phyloP scores from a whole-genome alignment of 2,797 vertebrate genomes.

The Cetoscarus ocellatus region DNA sequence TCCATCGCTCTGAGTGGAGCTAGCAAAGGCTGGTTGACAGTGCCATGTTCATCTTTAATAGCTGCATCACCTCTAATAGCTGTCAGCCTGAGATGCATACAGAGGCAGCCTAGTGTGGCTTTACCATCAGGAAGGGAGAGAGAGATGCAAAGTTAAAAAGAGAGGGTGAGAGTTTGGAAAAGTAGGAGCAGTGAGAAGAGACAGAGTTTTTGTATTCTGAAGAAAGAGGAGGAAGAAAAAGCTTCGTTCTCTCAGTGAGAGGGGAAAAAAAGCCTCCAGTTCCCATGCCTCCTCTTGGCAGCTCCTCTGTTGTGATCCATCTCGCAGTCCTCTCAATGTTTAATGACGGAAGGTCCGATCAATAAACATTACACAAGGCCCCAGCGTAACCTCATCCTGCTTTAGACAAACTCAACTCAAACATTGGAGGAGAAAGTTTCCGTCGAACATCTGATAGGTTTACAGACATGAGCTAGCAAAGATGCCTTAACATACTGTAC shows the following conservation, averaged over 20 bases:
- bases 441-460: slow-evolving; percentile 56
- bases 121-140: slow-evolving; percentile 5
- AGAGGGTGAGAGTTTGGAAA: slow-evolving; percentile 3
- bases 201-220: background rate
- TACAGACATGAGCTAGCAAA: slow-evolving; percentile 25
- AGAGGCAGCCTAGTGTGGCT: slow-evolving; percentile 29
- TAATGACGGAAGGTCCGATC: slow-evolving; percentile 77
- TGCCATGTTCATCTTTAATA: slow-evolving; percentile 41
- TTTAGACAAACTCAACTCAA: slow-evolving; percentile 56
- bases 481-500: slow-evolving; percentile 7
- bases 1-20: slow-evolving; percentile 32
- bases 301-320: slow-evolving; percentile 56
- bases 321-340: slow-evolving; percentile 74
- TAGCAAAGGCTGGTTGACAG: slow-evolving; percentile 30
- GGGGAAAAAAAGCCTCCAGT: slow-evolving; percentile 37
- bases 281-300: slow-evolving; percentile 56
- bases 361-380: slow-evolving; percentile 77
- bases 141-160: slow-evolving; percentile 1
- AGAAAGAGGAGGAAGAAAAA: slow-evolving; percentile 3
- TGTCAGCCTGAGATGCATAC: slow-evolving; percentile 45
- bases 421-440: slow-evolving; percentile 67
- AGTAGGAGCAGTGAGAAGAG: background rate
- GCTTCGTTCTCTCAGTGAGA: slow-evolving; percentile 2
- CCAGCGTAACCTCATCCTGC: slow-evolving; percentile 64
- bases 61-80: slow-evolving; percentile 54